A percentile compares a stretch with the other conserved stretches of the same genome.
phyloP scores from a whole-genome alignment of 2,888 invertebrate species.

The Torymus tubicola region DNA sequence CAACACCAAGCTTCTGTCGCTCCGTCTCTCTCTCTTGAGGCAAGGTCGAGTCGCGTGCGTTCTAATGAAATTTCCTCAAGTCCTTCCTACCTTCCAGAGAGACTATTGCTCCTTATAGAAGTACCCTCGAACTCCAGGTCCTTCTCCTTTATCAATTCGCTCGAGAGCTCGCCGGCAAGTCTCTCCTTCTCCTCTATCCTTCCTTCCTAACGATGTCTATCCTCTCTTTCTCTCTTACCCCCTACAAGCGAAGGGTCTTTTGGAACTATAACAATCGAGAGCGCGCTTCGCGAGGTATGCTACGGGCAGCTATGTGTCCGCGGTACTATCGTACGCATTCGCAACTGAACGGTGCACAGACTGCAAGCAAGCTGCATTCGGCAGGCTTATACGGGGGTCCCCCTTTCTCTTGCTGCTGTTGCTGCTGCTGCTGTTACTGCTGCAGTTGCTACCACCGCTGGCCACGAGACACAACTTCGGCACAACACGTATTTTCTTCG shows the following conservation, averaged over 20 bases:
- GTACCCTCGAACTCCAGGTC: neutral
- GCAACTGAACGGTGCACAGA: constrained; percentile 22
- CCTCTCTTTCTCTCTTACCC: no score
- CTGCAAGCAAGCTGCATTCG: constrained; percentile 21
- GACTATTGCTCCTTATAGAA: neutral
- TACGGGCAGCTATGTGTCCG: constrained; percentile 18
- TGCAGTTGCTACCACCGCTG: neutral
- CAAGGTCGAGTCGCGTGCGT: no score
- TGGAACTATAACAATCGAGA: no score
- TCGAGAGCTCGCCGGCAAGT: neutral
- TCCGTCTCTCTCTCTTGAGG: no score
- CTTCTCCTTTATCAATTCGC: constrained; percentile 2
- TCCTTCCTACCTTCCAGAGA: neutral
- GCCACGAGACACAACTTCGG: no score
- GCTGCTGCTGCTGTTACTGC: no score
- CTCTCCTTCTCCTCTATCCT: constrained; percentile 13
- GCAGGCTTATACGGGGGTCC: constrained; percentile 2
- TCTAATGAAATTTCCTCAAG: neutral
- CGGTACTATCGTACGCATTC: constrained; percentile 27
- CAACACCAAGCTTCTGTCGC: no score
- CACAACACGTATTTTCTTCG: neutral
- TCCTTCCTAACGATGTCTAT: neutral
- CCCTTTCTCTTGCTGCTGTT: constrained; percentile 30
- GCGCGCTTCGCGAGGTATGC: neutral
- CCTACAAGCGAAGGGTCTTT: no score